Percentiles rank a stretch among this genome's conserved stretches.
phyloP scores from a whole-genome alignment of 2,797 vertebrate genomes.

The Liparis tanakae region DNA sequence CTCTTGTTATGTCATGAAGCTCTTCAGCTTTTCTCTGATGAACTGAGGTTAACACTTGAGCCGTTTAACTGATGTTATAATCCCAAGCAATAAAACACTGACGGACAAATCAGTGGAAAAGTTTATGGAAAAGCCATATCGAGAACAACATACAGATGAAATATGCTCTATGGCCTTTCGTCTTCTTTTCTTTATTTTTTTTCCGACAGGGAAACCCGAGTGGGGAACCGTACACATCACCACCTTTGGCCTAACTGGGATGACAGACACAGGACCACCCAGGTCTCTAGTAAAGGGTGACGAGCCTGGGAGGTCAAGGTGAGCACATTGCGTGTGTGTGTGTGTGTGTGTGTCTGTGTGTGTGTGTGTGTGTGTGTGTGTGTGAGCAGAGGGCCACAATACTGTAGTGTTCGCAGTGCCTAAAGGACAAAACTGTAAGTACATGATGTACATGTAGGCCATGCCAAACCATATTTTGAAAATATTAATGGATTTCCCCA shows the following conservation, averaged over 20 bases:
- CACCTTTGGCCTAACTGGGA: conserved; percentile 63
- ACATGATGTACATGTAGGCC: not conserved
- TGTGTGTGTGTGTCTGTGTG: conserved; percentile 14
- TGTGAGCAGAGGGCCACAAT: not conserved
- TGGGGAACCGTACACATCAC: conserved; percentile 42
- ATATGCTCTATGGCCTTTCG: conserved; percentile 12
- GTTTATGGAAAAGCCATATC: not conserved
- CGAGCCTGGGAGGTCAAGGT: conserved; percentile 36
- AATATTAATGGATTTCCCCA: not conserved
- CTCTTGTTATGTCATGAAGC: conserved; percentile 23
- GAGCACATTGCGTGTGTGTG: conserved; percentile 24
- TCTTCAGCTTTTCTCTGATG: conserved; percentile 11
- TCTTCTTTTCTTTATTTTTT: not conserved
- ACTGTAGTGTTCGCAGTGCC: not conserved
- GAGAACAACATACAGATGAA: not conserved
- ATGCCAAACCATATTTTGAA: not conserved
- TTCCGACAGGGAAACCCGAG: conserved; percentile 32
- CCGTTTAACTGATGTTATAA: conserved; percentile 6
- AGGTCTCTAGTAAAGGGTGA: conserved; percentile 26
- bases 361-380: conserved; percentile 19
- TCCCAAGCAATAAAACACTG: conserved; percentile 16
- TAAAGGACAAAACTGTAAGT: not conserved
- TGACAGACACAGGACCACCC: conserved; percentile 64
- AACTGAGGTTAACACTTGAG: conserved; percentile 13
- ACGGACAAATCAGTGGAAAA: conserved; percentile 9